Evolutionary conservation across 2,888 invertebrate species (phyloP).

Genomic region (Archips crataeganus): DNA sequence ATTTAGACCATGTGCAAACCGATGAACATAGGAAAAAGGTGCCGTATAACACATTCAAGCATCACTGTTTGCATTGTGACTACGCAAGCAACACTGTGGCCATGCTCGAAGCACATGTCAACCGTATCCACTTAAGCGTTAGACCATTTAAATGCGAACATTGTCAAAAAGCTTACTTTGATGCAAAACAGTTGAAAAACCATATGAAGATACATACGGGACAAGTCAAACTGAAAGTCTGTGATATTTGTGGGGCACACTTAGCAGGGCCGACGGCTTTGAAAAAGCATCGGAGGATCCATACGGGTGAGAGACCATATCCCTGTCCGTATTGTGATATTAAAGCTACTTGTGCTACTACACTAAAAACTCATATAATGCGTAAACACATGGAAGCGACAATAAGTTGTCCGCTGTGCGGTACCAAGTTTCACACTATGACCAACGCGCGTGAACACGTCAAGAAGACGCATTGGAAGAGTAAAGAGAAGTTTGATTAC

Average conservation of each 20-base stretch:
- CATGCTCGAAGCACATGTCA: constrained; percentile 31
- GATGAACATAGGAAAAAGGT: constrained; percentile 22
- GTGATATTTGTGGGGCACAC: constrained; percentile 34
- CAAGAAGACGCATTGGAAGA: constrained; percentile 32
- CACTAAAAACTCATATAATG: constrained; percentile 26
- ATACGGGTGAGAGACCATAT: constrained; percentile 35
- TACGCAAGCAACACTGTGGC: constrained; percentile 4
- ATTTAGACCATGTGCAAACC: constrained; percentile 27
- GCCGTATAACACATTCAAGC: constrained; percentile 10
- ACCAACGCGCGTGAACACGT: constrained; percentile 27
- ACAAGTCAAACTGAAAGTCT: constrained; percentile 22
- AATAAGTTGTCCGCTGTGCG: constrained; percentile 29
- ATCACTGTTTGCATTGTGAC: constrained; percentile 29
- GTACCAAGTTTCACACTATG: constrained; percentile 30
- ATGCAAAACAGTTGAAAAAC: constrained; percentile 21
- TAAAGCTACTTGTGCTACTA: constrained; percentile 11
- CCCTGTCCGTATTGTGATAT: constrained; percentile 28
- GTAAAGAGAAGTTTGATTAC: constrained; percentile 39
- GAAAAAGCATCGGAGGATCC: constrained; percentile 31
- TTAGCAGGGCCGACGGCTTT: constrained; percentile 30
- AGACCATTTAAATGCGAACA: constrained; percentile 32
- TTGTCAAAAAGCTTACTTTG: constrained; percentile 30
- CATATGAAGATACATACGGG: constrained; percentile 34
- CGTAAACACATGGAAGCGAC: constrained; percentile 33
- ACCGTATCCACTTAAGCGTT: constrained; percentile 26